phyloP scores from a whole-genome alignment of 2,888 invertebrate species.

The Philonicus albiceps region DNA sequence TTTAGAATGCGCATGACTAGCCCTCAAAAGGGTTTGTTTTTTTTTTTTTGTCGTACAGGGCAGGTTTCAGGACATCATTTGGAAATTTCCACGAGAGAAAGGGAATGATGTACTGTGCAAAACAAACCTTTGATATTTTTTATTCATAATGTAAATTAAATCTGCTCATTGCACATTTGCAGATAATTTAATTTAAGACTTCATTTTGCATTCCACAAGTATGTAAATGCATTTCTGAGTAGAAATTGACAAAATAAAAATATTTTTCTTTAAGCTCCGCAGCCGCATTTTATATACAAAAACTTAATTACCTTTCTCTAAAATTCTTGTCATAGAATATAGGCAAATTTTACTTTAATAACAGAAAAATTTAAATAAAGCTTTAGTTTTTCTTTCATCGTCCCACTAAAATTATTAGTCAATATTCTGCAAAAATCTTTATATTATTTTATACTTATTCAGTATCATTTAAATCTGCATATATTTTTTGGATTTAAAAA shows the following conservation, averaged over 20 bases:
- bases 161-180: neutral
- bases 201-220: neutral
- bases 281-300: neutral
- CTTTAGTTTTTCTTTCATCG: neutral
- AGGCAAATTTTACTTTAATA: neutral
- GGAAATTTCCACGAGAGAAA: neutral
- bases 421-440: no score
- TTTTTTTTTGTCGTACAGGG: no score
- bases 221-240: neutral
- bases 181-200: neutral
- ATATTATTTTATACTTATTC: no score
- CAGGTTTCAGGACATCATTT: neutral
- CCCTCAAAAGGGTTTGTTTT: neutral
- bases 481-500: no score
- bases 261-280: neutral
- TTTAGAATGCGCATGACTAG: neutral
- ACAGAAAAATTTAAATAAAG: neutral
- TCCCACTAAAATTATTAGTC: neutral
- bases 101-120: neutral
- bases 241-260: neutral
- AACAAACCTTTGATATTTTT: neutral
- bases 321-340: neutral
- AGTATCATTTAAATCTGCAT: no score
- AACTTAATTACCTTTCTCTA: neutral
- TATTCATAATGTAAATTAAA: neutral